Base-by-base conservation (phyloP, 2,113 vertebrate species). In the Phaethon lepturus region DNA sequence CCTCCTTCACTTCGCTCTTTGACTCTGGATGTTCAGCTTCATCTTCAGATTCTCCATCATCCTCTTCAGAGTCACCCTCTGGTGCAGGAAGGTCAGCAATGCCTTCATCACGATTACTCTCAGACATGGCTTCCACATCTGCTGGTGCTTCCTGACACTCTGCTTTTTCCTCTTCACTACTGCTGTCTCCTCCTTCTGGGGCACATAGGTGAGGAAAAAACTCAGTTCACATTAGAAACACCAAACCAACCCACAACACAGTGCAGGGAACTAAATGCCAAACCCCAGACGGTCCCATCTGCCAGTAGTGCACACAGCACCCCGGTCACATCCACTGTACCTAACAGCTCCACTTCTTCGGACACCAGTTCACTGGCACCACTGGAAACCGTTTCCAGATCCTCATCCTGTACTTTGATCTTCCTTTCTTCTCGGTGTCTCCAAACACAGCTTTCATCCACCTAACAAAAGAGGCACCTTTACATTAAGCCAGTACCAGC, bases 371-470 rank as follows among this genome's bases (percentile, higher is more conserved):
- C 99, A 4, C 98, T 96, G 47, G 98, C 97, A 66, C 97, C 98
- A 77, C 98, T 98, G 6, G 98, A 97, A 80, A 98, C 97, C 0
- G 98, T 98, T 49, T 99, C 99, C 97, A 99, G 93, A 55, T 99
- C 99, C 93, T 99, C 99, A 7, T 99, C 99, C 49, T 99, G 96
- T 0, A 98, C 97, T 93, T 99, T 99, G 85, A 99, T 98, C 94
- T 98, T 99, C 87, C 99, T 98, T 82, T 99, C 99, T 4, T 99
- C 99, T 52, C 96, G 93, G 97, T 99, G 99, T 76, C 99, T 98
- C 97, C 98, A 99, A 67, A 99, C 97, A 58, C 98, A 99, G 90
- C 99, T 98, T 59, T 99, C 99, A 62, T 99, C 99, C 68, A 99
- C 99, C 99, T 99, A 3, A 1, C 29, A 49, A 87, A 0, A 97